Percentiles rank a stretch among this genome's conserved stretches.
Conservation (phyloP, 2,888 invertebrate genomes). For the Drosophila meridionalis region DNA sequence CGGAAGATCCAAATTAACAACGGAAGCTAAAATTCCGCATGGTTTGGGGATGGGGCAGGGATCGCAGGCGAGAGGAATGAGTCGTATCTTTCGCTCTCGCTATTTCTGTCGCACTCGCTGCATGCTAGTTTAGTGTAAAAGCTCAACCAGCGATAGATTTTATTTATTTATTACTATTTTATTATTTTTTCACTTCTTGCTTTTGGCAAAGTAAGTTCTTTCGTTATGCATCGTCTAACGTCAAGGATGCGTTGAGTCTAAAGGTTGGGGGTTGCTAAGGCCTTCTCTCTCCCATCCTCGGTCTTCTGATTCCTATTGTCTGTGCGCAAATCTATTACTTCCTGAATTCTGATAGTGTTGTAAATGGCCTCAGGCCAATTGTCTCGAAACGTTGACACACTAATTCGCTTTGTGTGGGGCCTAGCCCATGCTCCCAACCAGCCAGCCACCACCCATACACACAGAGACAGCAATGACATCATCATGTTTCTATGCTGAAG, state of each 20-base stretch:
- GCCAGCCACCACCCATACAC: conserved; percentile 18
- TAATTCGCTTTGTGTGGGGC: conserved; percentile 70
- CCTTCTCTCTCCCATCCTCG: not conserved
- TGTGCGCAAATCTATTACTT: conserved; percentile 74
- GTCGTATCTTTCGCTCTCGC: not conserved
- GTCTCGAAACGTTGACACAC: conserved; percentile 56
- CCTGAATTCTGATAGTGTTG: conserved; percentile 75
- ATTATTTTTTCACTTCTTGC: not conserved
- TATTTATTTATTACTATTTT: not conserved
- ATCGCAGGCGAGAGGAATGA: conserved; percentile 28
- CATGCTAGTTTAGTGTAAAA: not conserved
- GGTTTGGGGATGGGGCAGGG: not conserved
- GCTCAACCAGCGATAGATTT: not conserved
- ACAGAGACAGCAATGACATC: conserved; percentile 35
- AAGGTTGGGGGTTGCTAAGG: not conserved
- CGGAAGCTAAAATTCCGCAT: conserved; percentile 53
- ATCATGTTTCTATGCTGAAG: conserved; percentile 35
- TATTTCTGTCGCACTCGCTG: not conserved
- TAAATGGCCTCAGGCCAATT: conserved; percentile 45
- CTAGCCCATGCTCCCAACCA: conserved; percentile 10
- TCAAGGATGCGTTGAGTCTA: conserved; percentile 18
- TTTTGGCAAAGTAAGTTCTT: conserved; percentile 20
- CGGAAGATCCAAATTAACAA: conserved; percentile 71
- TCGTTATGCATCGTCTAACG: conserved; percentile 27
- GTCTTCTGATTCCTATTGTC: conserved; percentile 17